Evolutionary conservation across 30 jellyfish, hydroid and myxozoan species (phyloP), one percentile per base, ranked within the genome.

Genomic region (Mastigias papua): DNA sequence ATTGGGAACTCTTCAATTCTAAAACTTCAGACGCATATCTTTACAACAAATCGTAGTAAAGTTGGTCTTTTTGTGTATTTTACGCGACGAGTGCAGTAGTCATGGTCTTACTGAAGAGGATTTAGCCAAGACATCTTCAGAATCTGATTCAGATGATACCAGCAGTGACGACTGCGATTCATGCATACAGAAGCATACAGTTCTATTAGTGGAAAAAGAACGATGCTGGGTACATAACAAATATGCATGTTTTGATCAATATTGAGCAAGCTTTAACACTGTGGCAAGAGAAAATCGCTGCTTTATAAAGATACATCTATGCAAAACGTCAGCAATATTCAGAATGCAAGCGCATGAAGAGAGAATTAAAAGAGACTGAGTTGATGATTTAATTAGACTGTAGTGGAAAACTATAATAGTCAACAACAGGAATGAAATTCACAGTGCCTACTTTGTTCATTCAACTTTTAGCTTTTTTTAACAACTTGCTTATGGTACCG

Each of bases 381-480:
- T 61, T 61, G 73, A 26, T 61, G 73, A 60, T 83, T 48, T 81
- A 70, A 5, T 89, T 83, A n/a, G 89, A 83, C 80, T 67, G 22
- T 30, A 60, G 79, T 60, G n/a, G 89, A 83, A 46, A 83, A 51
- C 37, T 69, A 83, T 61, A 25, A 51, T 25, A 68, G 64, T 60
- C 42, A n/a, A n/a, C 80, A 83, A 35, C 90, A 83, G n/a, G 73
- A 46, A 57, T 34, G 80, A 83, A 70, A 32, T 69, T 61, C 93
- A 68, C 13, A 46, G 64, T 29, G 89, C 93, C 26, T 68, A 83
- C 25, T 83, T 83, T 70, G 93, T 80, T 25, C 90, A 83, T 50
- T 20, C n/a, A n/a, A n/a, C n/a, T n/a, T n/a, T n/a, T n/a, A n/a
- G n/a, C n/a, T n/a, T n/a, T n/a, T n/a, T n/a, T 64, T 61, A 6